Base-by-base conservation (phyloP, 2,888 invertebrate species). In the Notodonta dromedarius region DNA sequence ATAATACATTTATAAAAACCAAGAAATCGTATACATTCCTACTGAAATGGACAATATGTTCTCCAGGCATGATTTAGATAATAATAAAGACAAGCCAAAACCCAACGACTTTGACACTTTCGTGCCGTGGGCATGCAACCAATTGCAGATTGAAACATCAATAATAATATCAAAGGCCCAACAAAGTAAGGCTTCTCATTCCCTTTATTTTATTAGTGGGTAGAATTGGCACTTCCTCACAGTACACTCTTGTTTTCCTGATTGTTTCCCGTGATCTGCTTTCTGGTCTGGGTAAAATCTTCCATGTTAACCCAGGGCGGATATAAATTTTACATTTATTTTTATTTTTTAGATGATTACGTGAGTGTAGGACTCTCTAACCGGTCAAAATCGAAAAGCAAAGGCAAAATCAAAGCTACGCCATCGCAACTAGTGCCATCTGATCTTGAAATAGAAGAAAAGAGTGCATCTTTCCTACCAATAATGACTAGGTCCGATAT, bases 61-160 rank as follows among this genome's bases (percentile, higher is more conserved):
- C n/a, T 46, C 46, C 1, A 46, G 46, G 2, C 11, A n/a, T 0
- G 12, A 44, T 12, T 9, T 12, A 12, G 44, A 12, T 5, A 5
- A 14, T 14, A 50, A 12, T 50, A 50, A 9, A 16, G 9, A 16
- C 50, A 52, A 52, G 52, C 52, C 52, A 32, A 52, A 16, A 12
- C 52, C 52, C 8, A 13, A 24, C 12, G 32, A 52, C 16, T 52
- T 52, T 7, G 52, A 52, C 12, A 6, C 12, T 2, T 52, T 12
- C 11, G 32, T 52, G 24, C 52, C 52, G 5, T 52, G 52, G 52
- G 52, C 52, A 52, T 52, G 52, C 52, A 32, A 32, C 32, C 52
- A 52, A 13, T 12, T 52, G 12, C 16, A 52, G 32, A 24, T 52
- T 52, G 52, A 52, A 5, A 32, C 52, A 7, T 11, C 52, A 12